These are phyloP conservation scores for Cygnus atratus DNA, from an alignment of 2,113 vertebrate species.

Conservation along the genomic window DNA sequence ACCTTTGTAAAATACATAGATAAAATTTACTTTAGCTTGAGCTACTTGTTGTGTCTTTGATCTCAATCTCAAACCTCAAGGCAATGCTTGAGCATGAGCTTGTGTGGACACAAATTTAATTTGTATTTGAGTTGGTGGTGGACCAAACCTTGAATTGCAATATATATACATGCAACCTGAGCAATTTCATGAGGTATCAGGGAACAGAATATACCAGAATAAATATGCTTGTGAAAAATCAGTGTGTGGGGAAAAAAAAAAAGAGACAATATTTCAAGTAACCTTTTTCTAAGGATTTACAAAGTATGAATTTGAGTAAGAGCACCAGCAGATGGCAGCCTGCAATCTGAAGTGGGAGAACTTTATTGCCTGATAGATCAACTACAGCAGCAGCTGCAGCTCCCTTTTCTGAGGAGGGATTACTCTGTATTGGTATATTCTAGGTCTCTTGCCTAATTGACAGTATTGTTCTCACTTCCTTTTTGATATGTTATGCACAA, in stretches of 20 bases:
- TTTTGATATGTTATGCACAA: not conserved
- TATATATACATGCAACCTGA: not conserved
- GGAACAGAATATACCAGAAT: not conserved
- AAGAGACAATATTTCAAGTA: not conserved
- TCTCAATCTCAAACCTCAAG: not conserved
- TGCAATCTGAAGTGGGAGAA: not conserved
- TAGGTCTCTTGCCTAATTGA: not conserved
- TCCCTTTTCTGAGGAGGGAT: not conserved
- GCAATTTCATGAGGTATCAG: not conserved
- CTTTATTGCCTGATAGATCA: fast-evolving
- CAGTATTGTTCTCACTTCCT: not conserved
- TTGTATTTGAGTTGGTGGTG: not conserved
- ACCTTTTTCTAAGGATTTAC: not conserved
- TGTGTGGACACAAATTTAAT: not conserved
- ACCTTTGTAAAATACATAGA: not conserved
- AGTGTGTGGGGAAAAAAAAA: no score
- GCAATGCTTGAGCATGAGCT: not conserved
- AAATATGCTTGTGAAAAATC: not conserved
- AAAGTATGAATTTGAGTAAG: not conserved
- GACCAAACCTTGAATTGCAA: not conserved
- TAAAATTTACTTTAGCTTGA: not conserved
- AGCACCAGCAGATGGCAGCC: constrained; percentile 24
- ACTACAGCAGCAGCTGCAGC: not conserved
- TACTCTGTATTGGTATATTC: fast-evolving
- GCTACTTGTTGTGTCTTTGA: not conserved